Evolutionary conservation across 2,888 invertebrate genomes (phyloP).

Genomic region (Agrypnus murinus): DNA sequence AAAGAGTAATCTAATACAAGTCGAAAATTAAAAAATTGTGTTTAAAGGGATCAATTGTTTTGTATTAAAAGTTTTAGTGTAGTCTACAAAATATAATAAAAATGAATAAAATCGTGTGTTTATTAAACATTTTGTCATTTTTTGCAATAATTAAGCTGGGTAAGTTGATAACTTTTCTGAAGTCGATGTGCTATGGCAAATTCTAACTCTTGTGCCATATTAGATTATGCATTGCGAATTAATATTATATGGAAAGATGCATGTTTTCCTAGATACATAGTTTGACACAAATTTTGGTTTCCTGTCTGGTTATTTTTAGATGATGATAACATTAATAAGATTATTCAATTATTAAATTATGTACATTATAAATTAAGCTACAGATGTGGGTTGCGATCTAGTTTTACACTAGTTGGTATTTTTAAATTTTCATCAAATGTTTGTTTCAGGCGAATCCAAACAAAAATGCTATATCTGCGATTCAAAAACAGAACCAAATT

Average conservation of each 20-base stretch:
- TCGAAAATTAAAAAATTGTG: too few species aligned
- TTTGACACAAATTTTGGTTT: neutral
- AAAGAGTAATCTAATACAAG: neutral
- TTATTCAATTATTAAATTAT: neutral
- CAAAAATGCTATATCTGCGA: conserved; percentile 65
- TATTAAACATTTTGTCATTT: conserved; percentile 29
- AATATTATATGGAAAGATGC: too few species aligned
- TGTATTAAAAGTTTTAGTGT: conserved; percentile 35
- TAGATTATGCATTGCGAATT: too few species aligned
- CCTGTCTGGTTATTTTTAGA: neutral
- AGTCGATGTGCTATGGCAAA: too few species aligned
- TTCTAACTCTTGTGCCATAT: too few species aligned
- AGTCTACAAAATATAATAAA: conserved; percentile 14
- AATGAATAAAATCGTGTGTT: conserved; percentile 19
- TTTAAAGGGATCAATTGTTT: conserved; percentile 7
- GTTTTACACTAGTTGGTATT: too few species aligned
- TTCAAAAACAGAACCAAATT: conserved; percentile 60
- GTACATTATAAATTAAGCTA: neutral
- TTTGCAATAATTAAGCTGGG: conserved; percentile 23
- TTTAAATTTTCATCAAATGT: too few species aligned
- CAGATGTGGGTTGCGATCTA: too few species aligned
- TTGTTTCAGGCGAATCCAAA: conserved; percentile 49
- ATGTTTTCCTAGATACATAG: too few species aligned
- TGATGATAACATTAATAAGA: neutral
- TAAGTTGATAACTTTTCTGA: conserved; percentile 8